Evolutionary conservation across 2,888 invertebrate genomes (phyloP), one percentile per base, ranked within the genome.

Genomic region (Cyrtodaria siliqua): DNA sequence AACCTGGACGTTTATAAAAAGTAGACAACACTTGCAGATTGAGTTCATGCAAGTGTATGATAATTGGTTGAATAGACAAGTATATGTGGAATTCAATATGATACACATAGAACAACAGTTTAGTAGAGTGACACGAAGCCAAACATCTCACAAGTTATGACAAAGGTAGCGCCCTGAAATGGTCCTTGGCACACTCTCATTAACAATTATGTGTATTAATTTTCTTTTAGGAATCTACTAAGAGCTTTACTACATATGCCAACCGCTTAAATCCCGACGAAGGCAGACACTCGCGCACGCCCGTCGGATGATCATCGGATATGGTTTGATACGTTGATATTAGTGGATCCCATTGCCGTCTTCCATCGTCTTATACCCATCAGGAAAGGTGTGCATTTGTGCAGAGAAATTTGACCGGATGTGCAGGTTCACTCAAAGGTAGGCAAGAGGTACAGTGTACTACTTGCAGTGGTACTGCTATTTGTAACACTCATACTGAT

Each of bases 191-290:
- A n/a, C n/a, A n/a, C n/a, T n/a, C n/a, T n/a, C n/a, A n/a, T n/a
- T n/a, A n/a, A n/a, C n/a, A n/a, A n/a, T n/a, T n/a, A n/a, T n/a
- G n/a, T n/a, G n/a, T n/a, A n/a, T n/a, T n/a, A n/a, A 59, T 69
- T 47, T 71, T 79, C 80, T 81, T 66, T 94, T 96, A 26, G 95
- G 96, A 38, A 96, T 96, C 82, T 96, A 96, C 3, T 94, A 96
- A 83, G 96, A 96, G 90, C 94, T 97, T 12, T 96, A 96, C 92
- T 96, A 95, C 79, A 96, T 96, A 84, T 96, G 96, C 89, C 95
- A 96, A 92, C 96, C 96, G 0, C 92, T 96, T 50, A 94, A 95
- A 62, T 96, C 96, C 0, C 93, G 96, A 40, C 93, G 95, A 63
- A 96, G 96, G 96, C 96, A 96, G 92, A 96, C 96, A 0, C 76